Evolutionary conservation across 2,797 vertebrate genomes (phyloP).

Genomic region (Mormyrops boulengeri): DNA sequence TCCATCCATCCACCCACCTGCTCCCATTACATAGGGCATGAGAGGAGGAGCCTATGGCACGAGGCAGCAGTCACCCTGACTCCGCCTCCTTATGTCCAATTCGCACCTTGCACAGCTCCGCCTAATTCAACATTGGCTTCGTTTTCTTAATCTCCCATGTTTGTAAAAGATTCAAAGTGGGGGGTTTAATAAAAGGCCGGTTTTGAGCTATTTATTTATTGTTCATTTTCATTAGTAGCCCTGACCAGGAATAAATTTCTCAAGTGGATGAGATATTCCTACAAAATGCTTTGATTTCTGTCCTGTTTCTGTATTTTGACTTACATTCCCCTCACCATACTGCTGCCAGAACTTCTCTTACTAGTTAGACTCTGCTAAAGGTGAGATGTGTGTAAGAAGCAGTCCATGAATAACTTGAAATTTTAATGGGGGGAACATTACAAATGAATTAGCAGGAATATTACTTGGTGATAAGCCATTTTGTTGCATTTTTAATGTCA

Average conservation of each 20-base stretch:
- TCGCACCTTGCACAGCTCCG: background rate
- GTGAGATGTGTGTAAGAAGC: background rate
- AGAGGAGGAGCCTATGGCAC: background rate
- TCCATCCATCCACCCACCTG: background rate
- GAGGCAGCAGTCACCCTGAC: background rate
- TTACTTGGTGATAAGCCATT: background rate
- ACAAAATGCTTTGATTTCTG: background rate
- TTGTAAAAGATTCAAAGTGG: background rate
- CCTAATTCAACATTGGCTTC: background rate
- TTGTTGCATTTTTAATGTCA: background rate
- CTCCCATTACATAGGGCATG: background rate
- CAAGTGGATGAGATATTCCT: background rate
- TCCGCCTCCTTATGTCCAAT: background rate
- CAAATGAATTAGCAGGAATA: background rate
- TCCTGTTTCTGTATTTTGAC: background rate
- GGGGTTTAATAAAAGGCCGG: background rate
- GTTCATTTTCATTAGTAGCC: background rate
- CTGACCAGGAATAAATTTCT: background rate
- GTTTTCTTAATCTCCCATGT: background rate
- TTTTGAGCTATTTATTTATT: background rate
- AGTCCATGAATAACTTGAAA: background rate
- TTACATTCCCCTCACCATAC: background rate
- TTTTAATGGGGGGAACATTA: background rate
- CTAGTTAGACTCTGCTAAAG: background rate
- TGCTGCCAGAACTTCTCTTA: background rate